Percentiles rank a stretch among this genome's conserved stretches.
These are phyloP conservation scores for Glaucopsyche alexis DNA, from an alignment of 2,888 invertebrate species.

Conservation along the genomic window DNA sequence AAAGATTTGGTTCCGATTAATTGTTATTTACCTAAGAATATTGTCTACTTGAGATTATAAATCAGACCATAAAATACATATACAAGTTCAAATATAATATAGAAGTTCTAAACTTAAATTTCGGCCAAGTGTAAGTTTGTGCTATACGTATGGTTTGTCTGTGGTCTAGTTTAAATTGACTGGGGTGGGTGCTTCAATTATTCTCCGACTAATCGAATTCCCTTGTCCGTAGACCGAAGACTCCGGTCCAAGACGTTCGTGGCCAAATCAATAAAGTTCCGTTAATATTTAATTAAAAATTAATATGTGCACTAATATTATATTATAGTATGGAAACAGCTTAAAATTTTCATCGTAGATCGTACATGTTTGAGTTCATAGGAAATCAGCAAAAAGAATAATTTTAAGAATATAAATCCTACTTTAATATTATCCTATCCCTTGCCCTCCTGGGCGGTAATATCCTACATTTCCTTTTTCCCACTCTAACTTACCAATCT, in stretches of 20 bases:
- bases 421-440: no score
- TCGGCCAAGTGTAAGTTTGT: background rate
- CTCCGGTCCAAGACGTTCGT: constrained; percentile 35
- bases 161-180: constrained; percentile 43
- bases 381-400: no score
- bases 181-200: constrained; percentile 47
- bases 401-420: no score
- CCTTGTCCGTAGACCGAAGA: constrained; percentile 47
- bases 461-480: no score
- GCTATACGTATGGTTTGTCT: constrained; percentile 38
- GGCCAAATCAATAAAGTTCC: constrained; percentile 8
- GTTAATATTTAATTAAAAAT: constrained; percentile 23
- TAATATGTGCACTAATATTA: background rate
- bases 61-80: no score
- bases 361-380: no score
- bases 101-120: background rate
- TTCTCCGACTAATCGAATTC: constrained; percentile 56
- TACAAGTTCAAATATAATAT: background rate
- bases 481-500: no score
- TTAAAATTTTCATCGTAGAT: background rate
- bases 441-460: no score
- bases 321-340: background rate
- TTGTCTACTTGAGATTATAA: no score
- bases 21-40: no score
- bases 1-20: no score